Base-by-base conservation (phyloP, 2,888 invertebrate genomes). In the Pyrgus malvae region DNA sequence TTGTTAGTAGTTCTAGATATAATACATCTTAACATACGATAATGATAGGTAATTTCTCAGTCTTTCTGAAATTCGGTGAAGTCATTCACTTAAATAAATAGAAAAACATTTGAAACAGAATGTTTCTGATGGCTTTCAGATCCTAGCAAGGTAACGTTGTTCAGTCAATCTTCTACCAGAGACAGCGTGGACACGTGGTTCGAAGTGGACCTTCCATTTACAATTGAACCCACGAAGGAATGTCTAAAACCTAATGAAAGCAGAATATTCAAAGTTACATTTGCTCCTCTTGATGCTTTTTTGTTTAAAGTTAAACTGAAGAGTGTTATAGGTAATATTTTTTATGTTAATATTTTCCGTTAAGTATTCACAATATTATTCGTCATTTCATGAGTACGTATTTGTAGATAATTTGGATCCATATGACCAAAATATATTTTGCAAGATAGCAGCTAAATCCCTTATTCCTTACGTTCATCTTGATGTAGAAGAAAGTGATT, bases 401-500 rank as follows among this genome's bases (percentile, higher is more conserved):
- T 33, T 63, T 66, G 61, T 75, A 76, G 91, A 91, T 50, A 85
- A 89, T 62, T 77, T 93, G 31, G 83, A 80, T 59, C 91, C 92
- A 29, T 86, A 86, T 31, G 91, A 93, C 49, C 82, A 87, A 58
- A 92, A 92, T 65, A 75, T 92, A 46, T 63, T 80, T 17, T 92
- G 92, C 27, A 76, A 79, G 31, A 74, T 94, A 33, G 78, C 73
- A 37, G 95, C 91, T 0, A 91, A 91, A 64, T 93, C 94, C 58
- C 67, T 94, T 46, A 84, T 94, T 59, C 94, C 95, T 0, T 92
- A 93, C 65, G 94, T 93, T 66, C 94, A 95, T 72, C 92, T 95
- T 65, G 94, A 94, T 61, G 81, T 94, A 38, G 92, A 93, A 60
- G 92, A 93, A 56, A 93, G 92, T 45, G 92, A 93, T 75, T 94